A percentile compares a stretch with the other conserved stretches of the same genome.
Conservation (phyloP, 2,113 vertebrate species). For the Protomyctophum bolini region DNA sequence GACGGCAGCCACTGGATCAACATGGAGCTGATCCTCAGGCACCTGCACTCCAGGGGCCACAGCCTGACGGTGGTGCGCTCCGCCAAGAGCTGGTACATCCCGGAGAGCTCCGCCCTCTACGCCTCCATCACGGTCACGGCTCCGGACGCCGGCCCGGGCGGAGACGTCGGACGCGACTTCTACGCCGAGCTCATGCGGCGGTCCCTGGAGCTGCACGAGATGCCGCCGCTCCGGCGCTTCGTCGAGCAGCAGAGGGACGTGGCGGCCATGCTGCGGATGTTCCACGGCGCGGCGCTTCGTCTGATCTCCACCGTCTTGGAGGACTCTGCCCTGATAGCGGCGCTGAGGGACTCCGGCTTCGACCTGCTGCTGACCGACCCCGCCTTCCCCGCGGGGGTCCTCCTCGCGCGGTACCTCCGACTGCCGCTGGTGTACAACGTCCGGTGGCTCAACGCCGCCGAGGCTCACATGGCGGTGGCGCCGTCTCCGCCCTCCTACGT, state of each 20-base stretch:
- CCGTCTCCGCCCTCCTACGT: slow-evolving; percentile 62
- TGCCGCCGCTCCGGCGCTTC: slow-evolving; percentile 11
- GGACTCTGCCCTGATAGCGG: slow-evolving; percentile 20
- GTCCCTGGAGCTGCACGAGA: slow-evolving; percentile 40
- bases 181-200: slow-evolving; percentile 45
- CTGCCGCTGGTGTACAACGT: slow-evolving; percentile 63
- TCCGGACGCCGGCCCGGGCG: not conserved
- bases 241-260: slow-evolving; percentile 23
- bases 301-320: slow-evolving; percentile 54
- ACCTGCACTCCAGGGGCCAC: slow-evolving; percentile 67
- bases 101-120: slow-evolving; percentile 39
- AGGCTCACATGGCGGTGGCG: slow-evolving; percentile 55
- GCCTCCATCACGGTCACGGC: slow-evolving; percentile 22
- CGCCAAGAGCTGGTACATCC: slow-evolving; percentile 53
- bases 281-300: slow-evolving; percentile 19
- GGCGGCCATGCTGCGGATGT: rapidly evolving
- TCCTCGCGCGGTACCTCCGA: slow-evolving; percentile 59
- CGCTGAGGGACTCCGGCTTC: slow-evolving; percentile 39
- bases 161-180: slow-evolving; percentile 19
- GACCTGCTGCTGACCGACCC: slow-evolving; percentile 66
- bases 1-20: slow-evolving; percentile 79
- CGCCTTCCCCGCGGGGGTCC: slow-evolving; percentile 52
- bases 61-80: slow-evolving; percentile 68
- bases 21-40: slow-evolving; percentile 67
- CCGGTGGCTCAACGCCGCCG: slow-evolving; percentile 60